These are phyloP conservation scores for Pterocles gutturalis DNA, from an alignment of 2,113 vertebrate species.

Conservation along the genomic window DNA sequence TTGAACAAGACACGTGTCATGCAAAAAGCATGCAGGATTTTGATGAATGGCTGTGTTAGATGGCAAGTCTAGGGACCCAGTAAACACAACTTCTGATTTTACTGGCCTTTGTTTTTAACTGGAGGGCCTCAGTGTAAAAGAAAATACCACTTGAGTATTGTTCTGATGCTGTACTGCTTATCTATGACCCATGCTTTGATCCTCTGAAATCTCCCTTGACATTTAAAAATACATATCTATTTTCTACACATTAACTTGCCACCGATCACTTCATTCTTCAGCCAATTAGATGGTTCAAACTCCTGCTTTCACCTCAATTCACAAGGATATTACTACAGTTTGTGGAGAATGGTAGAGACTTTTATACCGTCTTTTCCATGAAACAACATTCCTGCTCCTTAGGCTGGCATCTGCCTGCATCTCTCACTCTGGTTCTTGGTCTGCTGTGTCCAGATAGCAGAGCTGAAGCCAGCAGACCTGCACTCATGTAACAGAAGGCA, in stretches of 20 bases:
- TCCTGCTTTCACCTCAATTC: background rate
- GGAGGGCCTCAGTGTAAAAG: background rate
- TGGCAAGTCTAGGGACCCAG: slow-evolving; percentile 54
- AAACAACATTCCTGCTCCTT: background rate
- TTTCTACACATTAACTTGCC: background rate
- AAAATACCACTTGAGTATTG: background rate
- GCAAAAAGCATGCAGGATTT: slow-evolving; percentile 38
- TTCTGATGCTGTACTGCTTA: background rate
- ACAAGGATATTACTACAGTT: background rate
- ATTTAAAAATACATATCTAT: background rate
- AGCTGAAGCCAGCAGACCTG: background rate
- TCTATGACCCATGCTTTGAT: background rate
- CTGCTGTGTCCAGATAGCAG: background rate
- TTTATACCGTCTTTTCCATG: background rate
- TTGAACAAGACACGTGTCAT: slow-evolving; percentile 50
- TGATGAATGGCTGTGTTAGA: slow-evolving; percentile 78
- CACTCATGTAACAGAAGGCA: background rate
- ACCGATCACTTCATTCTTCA: background rate
- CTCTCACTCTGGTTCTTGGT: background rate
- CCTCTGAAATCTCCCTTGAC: background rate
- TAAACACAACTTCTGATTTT: slow-evolving; percentile 26
- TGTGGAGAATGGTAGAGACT: background rate
- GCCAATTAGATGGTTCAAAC: background rate
- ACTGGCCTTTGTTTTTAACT: slow-evolving; percentile 1
- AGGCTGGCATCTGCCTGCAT: background rate